A percentile compares a stretch with the other conserved stretches of the same genome.
These are phyloP conservation scores for Rhombomys opimus DNA, from an alignment of 2,113 vertebrate genomes.

Conservation along the genomic window DNA sequence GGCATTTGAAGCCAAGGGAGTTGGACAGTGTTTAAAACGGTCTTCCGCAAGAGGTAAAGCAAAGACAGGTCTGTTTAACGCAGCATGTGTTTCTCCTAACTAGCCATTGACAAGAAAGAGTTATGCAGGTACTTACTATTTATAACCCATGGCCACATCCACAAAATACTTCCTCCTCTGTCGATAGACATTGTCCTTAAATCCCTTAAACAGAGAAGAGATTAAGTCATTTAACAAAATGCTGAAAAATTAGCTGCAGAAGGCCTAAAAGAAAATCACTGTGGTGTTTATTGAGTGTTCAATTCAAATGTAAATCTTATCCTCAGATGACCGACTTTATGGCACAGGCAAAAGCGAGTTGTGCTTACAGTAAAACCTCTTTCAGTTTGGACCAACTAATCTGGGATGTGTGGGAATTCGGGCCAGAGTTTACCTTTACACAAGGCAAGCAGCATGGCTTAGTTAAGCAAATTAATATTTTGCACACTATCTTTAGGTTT, in stretches of 20 bases:
- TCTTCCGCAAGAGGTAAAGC: slow-evolving; percentile 70
- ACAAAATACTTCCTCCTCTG: slow-evolving; percentile 99
- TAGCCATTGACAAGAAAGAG: slow-evolving; percentile 76
- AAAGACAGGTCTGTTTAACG: slow-evolving; percentile 65
- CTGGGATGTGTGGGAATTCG: slow-evolving; percentile 11
- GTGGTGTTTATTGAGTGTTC: slow-evolving; percentile 68
- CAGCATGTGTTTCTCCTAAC: slow-evolving; percentile 73
- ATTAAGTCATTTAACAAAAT: slow-evolving; percentile 77
- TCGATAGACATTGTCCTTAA: slow-evolving; percentile 97
- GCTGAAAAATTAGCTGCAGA: slow-evolving; percentile 69
- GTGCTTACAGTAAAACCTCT: slow-evolving; percentile 52
- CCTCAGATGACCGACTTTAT: slow-evolving; percentile 67
- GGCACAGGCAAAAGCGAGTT: background rate
- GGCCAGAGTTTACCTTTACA: slow-evolving; percentile 28
- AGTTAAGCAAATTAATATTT: slow-evolving; percentile 39
- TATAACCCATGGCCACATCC: slow-evolving; percentile 99
- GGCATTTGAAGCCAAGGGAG: slow-evolving; percentile 66
- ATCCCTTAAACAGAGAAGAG: slow-evolving; percentile 91
- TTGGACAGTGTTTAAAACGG: slow-evolving; percentile 69
- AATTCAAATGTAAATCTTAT: slow-evolving; percentile 66
- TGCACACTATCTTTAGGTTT: slow-evolving; percentile 34
- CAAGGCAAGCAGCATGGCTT: slow-evolving; percentile 6
- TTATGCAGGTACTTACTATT: slow-evolving; percentile 92
- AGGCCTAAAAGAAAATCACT: slow-evolving; percentile 77
- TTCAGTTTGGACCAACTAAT: slow-evolving; percentile 22